Evolutionary conservation across 2,888 invertebrate genomes (phyloP).

Genomic region (Chelonus formosanus): DNA sequence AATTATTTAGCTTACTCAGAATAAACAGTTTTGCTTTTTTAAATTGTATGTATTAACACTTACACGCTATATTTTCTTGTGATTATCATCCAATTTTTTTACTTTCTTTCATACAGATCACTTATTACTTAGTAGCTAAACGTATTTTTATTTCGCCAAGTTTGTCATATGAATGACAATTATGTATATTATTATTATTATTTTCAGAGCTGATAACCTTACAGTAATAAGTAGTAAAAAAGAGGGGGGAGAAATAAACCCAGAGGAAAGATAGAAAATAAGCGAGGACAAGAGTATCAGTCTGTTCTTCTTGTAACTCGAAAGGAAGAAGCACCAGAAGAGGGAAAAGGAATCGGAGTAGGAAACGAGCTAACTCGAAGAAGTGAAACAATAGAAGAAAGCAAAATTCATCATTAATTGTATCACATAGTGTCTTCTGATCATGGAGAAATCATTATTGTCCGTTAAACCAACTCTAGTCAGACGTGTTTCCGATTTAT

Average conservation of each 20-base stretch:
- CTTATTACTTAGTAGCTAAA: neutral
- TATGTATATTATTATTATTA: neutral
- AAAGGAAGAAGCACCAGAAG: too few relatives aligned
- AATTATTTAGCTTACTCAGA: too few relatives aligned
- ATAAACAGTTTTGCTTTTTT: too few relatives aligned
- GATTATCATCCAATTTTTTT: too few relatives aligned
- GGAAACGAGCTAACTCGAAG: slow-evolving; percentile 8
- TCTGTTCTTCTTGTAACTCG: neutral
- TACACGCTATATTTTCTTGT: too few relatives aligned
- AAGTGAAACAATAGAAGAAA: slow-evolving; percentile 8
- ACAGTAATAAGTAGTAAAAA: neutral
- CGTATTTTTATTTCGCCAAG: neutral
- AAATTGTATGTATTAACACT: too few relatives aligned
- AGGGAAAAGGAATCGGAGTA: neutral
- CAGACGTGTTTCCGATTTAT: slow-evolving; percentile 58
- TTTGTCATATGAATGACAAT: neutral
- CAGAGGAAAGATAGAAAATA: neutral
- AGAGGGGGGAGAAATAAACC: slow-evolving; percentile 30
- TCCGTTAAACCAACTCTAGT: slow-evolving; percentile 53
- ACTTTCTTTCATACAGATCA: too few relatives aligned
- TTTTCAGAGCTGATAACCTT: slow-evolving; percentile 37
- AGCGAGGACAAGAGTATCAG: neutral
- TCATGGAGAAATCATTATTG: slow-evolving; percentile 41
- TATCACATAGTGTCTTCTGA: too few relatives aligned
- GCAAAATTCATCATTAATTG: too few relatives aligned